Evolutionary conservation across 37 sponge, comb jelly and placozoan species (phyloP), one percentile per base, ranked within the genome.

Genomic region (Axinella damicornis): DNA sequence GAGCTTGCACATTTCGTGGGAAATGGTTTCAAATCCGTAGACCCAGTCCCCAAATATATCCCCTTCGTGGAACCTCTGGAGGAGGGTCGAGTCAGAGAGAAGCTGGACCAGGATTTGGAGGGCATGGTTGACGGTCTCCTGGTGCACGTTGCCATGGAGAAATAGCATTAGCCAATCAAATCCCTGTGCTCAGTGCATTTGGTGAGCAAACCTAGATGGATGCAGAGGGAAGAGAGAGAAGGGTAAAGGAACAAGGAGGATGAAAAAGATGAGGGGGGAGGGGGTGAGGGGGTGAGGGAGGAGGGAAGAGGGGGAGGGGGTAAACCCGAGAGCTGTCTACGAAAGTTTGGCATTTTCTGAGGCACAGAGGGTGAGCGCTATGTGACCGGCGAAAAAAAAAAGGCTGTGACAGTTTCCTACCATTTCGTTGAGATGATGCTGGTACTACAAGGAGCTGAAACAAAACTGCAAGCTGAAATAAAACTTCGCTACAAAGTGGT

Each of bases 141-240:
- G 36, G 82, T 97, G 97, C 40, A 92, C 81, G 80, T 81, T 70
- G 21, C 68, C 53, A 21, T 92, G 85, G 52, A 97, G 65, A 80
- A 97, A 97, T 40, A 90, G 59, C 27, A 94, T 32, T 13, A 97
- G 74, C 89, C 97, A 96, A 72, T 96, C 95, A 73, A 93, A 82
- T 4, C 96, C 96, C 11, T 92, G 87, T 5, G 78, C 76, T 22
- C 80, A 35, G 58, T 65, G 33, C 15, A 92, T 62, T 33, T 64
- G 65, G 19, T 54, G 33, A 5, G 87, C 85, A 83, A 85, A 79
- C 82, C 95, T 94, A n/a, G 67, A 12, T 21, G 33, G 39, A 75
- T 16, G 25, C 21, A 31, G 24, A 2, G 37, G 18, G 57, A 14
- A 38, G n/a, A 53, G 21, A 53, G 46, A 74, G 56, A 15, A 22